Base-by-base conservation (phyloP, 2,888 invertebrate species). In the Harmothoe impar region DNA sequence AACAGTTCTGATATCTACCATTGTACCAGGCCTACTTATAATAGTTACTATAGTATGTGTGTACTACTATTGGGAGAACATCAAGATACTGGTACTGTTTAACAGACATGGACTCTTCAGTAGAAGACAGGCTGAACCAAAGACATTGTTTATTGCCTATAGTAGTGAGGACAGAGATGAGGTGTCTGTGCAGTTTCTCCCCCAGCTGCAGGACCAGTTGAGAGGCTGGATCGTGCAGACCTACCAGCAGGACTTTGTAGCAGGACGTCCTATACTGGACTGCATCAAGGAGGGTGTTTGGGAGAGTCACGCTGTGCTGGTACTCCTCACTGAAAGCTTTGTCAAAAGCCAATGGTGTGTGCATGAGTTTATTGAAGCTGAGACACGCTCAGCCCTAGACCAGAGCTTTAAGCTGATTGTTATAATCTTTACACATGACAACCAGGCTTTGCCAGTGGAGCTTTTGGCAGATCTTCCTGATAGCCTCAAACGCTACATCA, bases 81-180 rank as follows among this genome's bases (percentile, higher is more conserved):
- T 68, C 5, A 68, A n/a, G n/a, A 5, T 20, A 5, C n/a, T 12
- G 15, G 5, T 68, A n/a, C 68, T n/a, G 7, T n/a, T 5, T n/a
- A 20, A n/a, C n/a, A 68, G 12, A n/a, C 68, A 68, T n/a, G n/a
- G 7, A 7, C 20, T 17, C 5, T 12, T n/a, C 7, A 5, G 5
- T 20, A 54, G 54, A 54, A 10, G 20, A 15, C 54, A 10, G n/a
- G n/a, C 12, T 12, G 68, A 23, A 15, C 15, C n/a, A 52, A 52
- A 52, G 54, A 68, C 12, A 68, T 68, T 85, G 52, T 85, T 85
- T 25, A n/a, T 85, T 29, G 51, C 51, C 85, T 85, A 85, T 29
- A 85, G 85, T 25, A 85, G 85, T 85, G 15, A 51, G n/a, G 85
- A 85, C 25, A 25, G 25, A 5, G 54, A 51, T n/a, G 85, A 52